Base-by-base conservation (phyloP, 2,113 vertebrate genomes). In the Speoplatyrhinus poulsoni region DNA sequence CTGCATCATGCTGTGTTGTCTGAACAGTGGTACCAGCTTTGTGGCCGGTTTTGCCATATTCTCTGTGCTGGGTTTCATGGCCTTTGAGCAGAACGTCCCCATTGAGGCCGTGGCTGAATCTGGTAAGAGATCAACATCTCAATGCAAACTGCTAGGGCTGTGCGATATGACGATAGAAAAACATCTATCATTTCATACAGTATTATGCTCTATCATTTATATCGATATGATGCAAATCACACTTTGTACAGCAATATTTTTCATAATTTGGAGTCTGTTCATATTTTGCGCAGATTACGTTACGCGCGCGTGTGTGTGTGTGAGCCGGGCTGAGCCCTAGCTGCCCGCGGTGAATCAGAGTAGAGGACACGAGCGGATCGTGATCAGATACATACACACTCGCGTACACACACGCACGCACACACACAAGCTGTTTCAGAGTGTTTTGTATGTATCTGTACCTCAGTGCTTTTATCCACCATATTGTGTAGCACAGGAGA, bases 31-130 rank as follows among this genome's bases (percentile, higher is more conserved):
- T 68, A 99, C 98, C 84, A 99, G 98, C 88, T 99, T 99, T 49
- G 88, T 99, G 72, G 98, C 98, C 55, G 98, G 97, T 73, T 99
- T 99, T 76, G 98, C 98, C 73, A 99, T 99, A 90, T 99, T 99
- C 93, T 99, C 98, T 1, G 97, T 99, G 78, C 92, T 99, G 86
- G 98, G 98, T 71, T 99, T 99, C 89, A 99, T 99, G 98, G 96
- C 98, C 9, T 97, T 93, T 0, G 98, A 99, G 52, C 98, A 99
- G 88, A 95, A 95, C 0, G 96, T 99, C 64, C 96, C 97, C 54
- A 99, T 99, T 36, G 95, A 96, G 10, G 96, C 96, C 72, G 98
- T 99, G 79, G 98, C 98, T 41, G 97, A 98, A 82, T 99, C 98
- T 64, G 98, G 98, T 99, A 67, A 90, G 94, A 90, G 46, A 60